Evolutionary conservation across 2,797 vertebrate genomes (phyloP).

Genomic region (Erpetoichthys calabaricus): DNA sequence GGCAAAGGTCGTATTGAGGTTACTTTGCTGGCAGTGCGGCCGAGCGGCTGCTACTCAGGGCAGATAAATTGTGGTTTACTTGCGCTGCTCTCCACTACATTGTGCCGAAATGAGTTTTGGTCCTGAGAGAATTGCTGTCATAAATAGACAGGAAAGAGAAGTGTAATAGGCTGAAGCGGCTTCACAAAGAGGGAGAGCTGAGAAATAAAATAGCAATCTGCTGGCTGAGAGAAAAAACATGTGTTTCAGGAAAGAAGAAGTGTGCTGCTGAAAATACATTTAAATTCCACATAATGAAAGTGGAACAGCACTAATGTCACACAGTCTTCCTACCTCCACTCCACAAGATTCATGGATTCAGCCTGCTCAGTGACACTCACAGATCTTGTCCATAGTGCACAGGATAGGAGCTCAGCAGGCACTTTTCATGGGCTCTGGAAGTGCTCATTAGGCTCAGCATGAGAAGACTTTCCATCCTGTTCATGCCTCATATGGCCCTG

Average conservation of each 20-base stretch:
- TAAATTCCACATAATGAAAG: slow-evolving; percentile 26
- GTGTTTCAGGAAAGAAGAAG: slow-evolving; percentile 11
- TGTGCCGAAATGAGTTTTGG: slow-evolving; percentile 55
- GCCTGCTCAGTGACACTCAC: too few species aligned
- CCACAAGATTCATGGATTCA: too few species aligned
- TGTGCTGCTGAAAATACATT: slow-evolving; percentile 5
- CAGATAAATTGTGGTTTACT: slow-evolving; percentile 50
- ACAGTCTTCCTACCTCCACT: too few species aligned
- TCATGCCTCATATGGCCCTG: too few species aligned
- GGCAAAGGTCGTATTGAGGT: slow-evolving; percentile 59
- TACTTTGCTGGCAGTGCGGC: slow-evolving; percentile 34
- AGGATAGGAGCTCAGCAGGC: too few species aligned
- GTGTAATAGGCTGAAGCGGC: slow-evolving; percentile 32
- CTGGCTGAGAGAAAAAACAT: slow-evolving; percentile 17
- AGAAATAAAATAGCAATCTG: slow-evolving; percentile 14
- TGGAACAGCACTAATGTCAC: slow-evolving; percentile 8
- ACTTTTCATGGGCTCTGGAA: too few species aligned
- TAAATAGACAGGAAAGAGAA: slow-evolving; percentile 34
- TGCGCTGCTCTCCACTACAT: slow-evolving; percentile 41
- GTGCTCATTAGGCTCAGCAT: too few species aligned
- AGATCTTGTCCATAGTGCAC: too few species aligned
- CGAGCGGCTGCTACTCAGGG: slow-evolving; percentile 27
- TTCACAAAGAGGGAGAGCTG: slow-evolving; percentile 29
- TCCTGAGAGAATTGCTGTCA: slow-evolving; percentile 62
- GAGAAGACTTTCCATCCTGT: too few species aligned